Evolutionary conservation across 2,888 invertebrate species (phyloP).

Genomic region (Metallyticus violacea): DNA sequence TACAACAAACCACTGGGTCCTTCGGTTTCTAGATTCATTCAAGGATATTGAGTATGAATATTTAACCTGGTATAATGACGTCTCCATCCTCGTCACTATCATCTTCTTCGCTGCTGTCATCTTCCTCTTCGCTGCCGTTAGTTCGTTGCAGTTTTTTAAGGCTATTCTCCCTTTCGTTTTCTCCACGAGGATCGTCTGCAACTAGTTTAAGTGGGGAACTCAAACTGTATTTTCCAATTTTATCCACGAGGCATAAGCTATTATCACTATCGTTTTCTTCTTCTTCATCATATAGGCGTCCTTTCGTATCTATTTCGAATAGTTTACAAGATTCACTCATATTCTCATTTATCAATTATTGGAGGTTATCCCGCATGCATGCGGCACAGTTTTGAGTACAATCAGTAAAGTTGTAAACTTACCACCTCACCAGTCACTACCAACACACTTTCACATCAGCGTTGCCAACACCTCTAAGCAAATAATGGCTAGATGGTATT

Average conservation of each 20-base stretch:
- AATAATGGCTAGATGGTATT: too few species aligned
- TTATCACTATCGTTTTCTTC: background rate
- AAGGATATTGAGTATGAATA: too few species aligned
- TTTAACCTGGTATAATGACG: background rate
- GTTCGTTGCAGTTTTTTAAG: background rate
- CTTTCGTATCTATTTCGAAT: background rate
- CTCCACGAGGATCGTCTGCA: too few species aligned
- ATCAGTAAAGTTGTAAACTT: too few species aligned
- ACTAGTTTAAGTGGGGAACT: background rate
- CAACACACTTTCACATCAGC: too few species aligned
- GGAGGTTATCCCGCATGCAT: background rate
- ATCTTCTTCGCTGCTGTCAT: background rate
- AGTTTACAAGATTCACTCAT: background rate
- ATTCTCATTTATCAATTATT: too few species aligned
- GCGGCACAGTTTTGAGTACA: background rate
- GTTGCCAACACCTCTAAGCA: too few species aligned
- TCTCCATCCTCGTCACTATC: background rate
- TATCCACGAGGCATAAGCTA: background rate
- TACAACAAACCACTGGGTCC: background rate
- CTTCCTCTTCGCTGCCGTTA: background rate
- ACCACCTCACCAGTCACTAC: too few species aligned
- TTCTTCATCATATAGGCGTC: background rate
- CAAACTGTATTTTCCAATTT: background rate
- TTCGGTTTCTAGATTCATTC: background rate
- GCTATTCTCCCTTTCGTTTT: background rate